Evolutionary conservation across 2,888 invertebrate species (phyloP), one percentile per base, ranked within the genome.

Genomic region (Melinaea marsaeus): DNA sequence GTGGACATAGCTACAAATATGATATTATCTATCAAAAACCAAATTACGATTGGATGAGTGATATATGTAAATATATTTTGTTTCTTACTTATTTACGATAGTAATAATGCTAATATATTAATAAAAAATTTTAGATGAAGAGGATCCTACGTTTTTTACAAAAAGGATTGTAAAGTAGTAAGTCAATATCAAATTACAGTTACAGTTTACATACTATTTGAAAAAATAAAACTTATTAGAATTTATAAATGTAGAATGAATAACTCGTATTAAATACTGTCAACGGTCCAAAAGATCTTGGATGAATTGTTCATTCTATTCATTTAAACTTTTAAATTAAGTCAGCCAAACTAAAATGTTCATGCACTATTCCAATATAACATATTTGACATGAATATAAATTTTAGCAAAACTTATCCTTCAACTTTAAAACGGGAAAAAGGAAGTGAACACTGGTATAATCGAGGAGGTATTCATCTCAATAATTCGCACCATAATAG

Each of bases 1-100:
- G 68, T 55, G 70, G 64, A n/a, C 70, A 71, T 47, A 69, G 68
- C 55, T 68, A 64, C 35, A 71, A 70, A 62, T 73, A 71, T 42
- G 70, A 73, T 57, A 69, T 73, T 32, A 59, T 71, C 42, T 71
- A 69, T 55, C 60, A 72, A 62, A 62, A 66, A 32, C 60, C 63
- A 51, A 60, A 59, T 13, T 48, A 64, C 51, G n/a, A 46, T 51
- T 22, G 51, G 51, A 51, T 32, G 4, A 47, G 32, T 57, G 42
- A 51, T 37, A 35, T 2, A 35, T n/a, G 67, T 68, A 51, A 63
- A 63, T 62, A 51, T 32, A 9, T 9, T 32, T 51, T 6, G 9
- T 22, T 22, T 22, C 22, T 11, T 51, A 51, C 32, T 51, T 51
- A 32, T 51, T 32, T 7, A 32, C 3, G 3, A 32, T n/a, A 32